phyloP scores from a whole-genome alignment of 2,888 invertebrate species.

The Esperia sulphurella region DNA sequence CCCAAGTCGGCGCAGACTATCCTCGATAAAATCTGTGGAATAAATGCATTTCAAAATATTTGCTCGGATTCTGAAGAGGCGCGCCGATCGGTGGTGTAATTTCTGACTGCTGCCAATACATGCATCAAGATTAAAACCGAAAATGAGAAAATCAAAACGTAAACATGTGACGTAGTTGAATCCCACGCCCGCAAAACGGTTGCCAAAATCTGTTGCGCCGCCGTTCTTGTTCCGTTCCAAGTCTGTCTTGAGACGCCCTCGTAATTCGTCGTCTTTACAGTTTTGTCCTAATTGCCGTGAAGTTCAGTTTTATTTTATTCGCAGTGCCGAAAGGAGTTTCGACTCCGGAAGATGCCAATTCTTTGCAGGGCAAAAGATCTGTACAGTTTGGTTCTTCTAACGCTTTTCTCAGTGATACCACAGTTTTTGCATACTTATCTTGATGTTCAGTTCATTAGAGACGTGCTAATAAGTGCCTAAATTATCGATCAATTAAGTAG shows the following conservation, averaged over 20 bases:
- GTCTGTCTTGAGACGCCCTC: conserved; percentile 28
- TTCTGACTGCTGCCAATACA: conserved; percentile 30
- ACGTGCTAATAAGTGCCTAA: conserved; percentile 42
- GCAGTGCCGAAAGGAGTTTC: background rate
- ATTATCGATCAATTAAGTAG: background rate
- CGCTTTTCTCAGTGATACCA: conserved; percentile 37
- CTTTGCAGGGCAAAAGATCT: conserved; percentile 35
- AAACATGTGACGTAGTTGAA: conserved; percentile 43
- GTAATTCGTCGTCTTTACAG: conserved; percentile 38
- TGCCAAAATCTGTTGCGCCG: conserved; percentile 70
- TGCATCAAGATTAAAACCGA: conserved; percentile 25
- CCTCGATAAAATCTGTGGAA: conserved; percentile 43
- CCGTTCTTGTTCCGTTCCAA: conserved; percentile 27
- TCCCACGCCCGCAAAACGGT: conserved; percentile 40
- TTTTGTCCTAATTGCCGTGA: conserved; percentile 21
- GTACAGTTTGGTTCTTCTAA: conserved; percentile 30
- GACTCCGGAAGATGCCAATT: conserved; percentile 37
- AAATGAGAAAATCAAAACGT: conserved; percentile 31
- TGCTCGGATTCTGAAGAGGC: conserved; percentile 18
- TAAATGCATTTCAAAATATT: conserved; percentile 40
- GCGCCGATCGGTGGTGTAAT: conserved; percentile 16
- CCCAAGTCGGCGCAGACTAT: conserved; percentile 46
- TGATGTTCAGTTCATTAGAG: conserved; percentile 44
- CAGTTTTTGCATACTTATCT: conserved; percentile 40
- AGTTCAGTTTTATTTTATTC: conserved; percentile 4